Evolutionary conservation across 2,113 vertebrate species (phyloP), one percentile per base, ranked within the genome.

Genomic region (Glareola pratincola): DNA sequence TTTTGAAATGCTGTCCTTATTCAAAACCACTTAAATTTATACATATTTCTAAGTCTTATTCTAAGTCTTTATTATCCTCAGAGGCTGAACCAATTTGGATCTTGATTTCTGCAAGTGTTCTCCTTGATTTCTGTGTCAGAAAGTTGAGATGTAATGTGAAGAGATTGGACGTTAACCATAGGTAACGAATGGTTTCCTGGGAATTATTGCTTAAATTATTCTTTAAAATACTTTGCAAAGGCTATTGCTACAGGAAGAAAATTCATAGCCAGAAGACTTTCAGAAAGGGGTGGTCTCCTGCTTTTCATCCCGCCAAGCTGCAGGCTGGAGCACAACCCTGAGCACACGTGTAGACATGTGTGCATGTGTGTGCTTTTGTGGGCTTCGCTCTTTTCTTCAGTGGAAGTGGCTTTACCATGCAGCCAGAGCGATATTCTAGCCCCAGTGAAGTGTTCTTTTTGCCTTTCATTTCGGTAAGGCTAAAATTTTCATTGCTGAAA

Each of bases 11-110:
- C 81, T 77, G 80, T 87, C 71, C 94, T 96, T 92, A 94, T 96
- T 97, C 94, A 94, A 96, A 96, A 86, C 88, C 90, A 95, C 94
- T 98, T 96, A 96, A 91, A 98, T 97, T 94, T 96, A 96, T 93
- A 96, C 93, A 92, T 94, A 89, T 96, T 97, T 96, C 96, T 73
- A 90, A 96, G 92, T 84, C 96, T 83, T 96, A 95, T 97, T 96
- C 96, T 73, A 90, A 96, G 92, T 84, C 96, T 83, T 96, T 96
- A 90, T 97, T 96, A 96, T 97, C 95, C 93, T 94, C 63, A 94
- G 93, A 96, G 90, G 89, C 79, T 92, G 94, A 96, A 97, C 95
- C 94, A 94, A 96, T 97, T 97, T 96, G 95, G 94, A 59, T 82
- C 96, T 93, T 94, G 90, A 96, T 96, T 97, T 95, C 73, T 45